Conservation (phyloP, 2,888 invertebrate genomes). For the Parnassius smintheus region DNA sequence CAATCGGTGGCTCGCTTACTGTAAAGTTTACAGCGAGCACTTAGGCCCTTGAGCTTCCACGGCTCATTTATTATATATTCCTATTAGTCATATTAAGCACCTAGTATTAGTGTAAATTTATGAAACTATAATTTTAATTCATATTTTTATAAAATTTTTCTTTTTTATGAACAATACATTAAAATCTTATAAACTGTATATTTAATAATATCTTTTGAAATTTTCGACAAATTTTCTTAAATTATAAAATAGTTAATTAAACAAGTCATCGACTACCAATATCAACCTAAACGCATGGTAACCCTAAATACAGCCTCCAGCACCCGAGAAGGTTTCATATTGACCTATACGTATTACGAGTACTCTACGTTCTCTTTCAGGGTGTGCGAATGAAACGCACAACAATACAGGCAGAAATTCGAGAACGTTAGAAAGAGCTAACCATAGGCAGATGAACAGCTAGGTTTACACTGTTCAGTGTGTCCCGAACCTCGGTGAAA, state of each 20-base stretch:
- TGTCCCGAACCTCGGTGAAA: conserved; percentile 57
- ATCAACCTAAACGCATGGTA: conserved; percentile 40
- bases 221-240: too few relatives aligned
- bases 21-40: too few relatives aligned
- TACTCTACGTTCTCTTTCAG: conserved; percentile 69
- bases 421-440: conserved; percentile 48
- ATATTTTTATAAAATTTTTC: too few relatives aligned
- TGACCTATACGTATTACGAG: conserved; percentile 80
- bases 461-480: conserved; percentile 70
- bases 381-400: conserved; percentile 54
- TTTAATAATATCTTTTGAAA: too few relatives aligned
- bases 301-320: conserved; percentile 78
- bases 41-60: too few relatives aligned
- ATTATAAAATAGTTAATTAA: neutral
- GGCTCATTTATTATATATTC: too few relatives aligned
- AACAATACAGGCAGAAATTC: conserved; percentile 37
- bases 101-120: too few relatives aligned
- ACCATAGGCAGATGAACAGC: conserved; percentile 51
- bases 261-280: neutral
- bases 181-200: too few relatives aligned
- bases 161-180: too few relatives aligned
- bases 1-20: too few relatives aligned
- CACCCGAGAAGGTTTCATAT: conserved; percentile 79
- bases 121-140: too few relatives aligned
- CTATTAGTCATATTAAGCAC: too few relatives aligned